These are phyloP conservation scores for Tenthredo distinguenda DNA, from an alignment of 2,888 invertebrate genomes.

Conservation along the genomic window DNA sequence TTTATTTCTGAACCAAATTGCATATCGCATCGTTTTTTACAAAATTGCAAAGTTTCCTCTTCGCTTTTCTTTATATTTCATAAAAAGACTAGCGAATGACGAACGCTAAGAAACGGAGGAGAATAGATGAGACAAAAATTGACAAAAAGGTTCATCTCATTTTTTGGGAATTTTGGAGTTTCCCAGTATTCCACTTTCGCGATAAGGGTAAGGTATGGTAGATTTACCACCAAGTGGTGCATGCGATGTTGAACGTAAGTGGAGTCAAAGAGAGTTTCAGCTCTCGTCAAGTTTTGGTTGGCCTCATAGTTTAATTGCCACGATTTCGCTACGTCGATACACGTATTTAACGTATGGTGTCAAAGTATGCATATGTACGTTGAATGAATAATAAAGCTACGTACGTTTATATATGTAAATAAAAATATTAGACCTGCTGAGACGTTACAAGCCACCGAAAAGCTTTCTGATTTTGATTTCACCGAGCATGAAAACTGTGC, in stretches of 20 bases:
- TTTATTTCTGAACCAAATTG: not conserved
- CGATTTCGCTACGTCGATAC: not conserved
- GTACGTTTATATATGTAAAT: too few relatives aligned
- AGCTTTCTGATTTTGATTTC: constrained; percentile 20
- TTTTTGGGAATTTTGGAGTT: not conserved
- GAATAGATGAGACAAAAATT: not conserved
- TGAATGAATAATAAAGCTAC: not conserved
- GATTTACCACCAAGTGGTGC: constrained; percentile 2
- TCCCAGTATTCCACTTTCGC: not conserved
- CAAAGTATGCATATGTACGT: not conserved
- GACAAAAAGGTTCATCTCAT: not conserved
- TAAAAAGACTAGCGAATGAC: too few relatives aligned
- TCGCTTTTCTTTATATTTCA: too few relatives aligned
- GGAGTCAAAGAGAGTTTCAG: constrained; percentile 28
- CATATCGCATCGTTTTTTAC: not conserved
- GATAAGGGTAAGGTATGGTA: not conserved
- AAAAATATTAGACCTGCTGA: not conserved
- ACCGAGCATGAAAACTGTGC: constrained; percentile 32
- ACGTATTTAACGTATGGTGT: not conserved
- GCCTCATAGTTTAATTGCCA: not conserved
- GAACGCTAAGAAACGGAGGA: not conserved
- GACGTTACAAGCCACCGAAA: not conserved
- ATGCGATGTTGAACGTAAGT: not conserved
- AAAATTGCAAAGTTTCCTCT: too few relatives aligned
- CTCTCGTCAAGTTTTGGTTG: constrained; percentile 5